A percentile compares a stretch with the other conserved stretches of the same genome.
Conservation (phyloP, 2,888 invertebrate genomes). For the Biston stratarius region DNA sequence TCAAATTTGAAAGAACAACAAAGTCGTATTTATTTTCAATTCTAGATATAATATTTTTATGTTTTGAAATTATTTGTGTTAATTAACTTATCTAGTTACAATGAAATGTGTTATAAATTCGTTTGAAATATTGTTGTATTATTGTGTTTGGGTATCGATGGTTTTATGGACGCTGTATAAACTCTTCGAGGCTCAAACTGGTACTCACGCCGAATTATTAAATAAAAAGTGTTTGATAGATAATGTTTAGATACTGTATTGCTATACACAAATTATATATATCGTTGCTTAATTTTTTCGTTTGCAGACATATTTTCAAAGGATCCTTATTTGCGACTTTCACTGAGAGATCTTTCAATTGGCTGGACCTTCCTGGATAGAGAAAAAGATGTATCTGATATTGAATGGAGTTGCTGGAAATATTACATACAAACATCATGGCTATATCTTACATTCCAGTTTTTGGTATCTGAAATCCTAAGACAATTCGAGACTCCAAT, state of each 20-base stretch:
- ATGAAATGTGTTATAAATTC: slow-evolving; percentile 58
- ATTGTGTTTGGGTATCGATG: slow-evolving; percentile 82
- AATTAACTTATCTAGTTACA: background rate
- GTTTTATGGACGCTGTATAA: slow-evolving; percentile 86
- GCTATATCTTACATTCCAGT: slow-evolving; percentile 86
- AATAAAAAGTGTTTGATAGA: background rate
- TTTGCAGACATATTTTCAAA: slow-evolving; percentile 68
- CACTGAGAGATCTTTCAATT: slow-evolving; percentile 79
- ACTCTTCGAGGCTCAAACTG: slow-evolving; percentile 80
- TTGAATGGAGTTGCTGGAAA: slow-evolving; percentile 90
- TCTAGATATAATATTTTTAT: background rate
- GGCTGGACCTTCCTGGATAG: slow-evolving; percentile 86
- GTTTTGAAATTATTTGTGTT: background rate
- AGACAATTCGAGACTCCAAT: slow-evolving; percentile 58
- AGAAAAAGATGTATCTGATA: slow-evolving; percentile 89
- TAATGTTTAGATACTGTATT: too few relatives aligned
- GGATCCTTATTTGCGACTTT: slow-evolving; percentile 51
- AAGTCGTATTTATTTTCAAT: background rate
- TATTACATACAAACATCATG: slow-evolving; percentile 80
- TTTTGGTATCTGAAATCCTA: slow-evolving; percentile 82
- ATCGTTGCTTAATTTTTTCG: slow-evolving; percentile 8
- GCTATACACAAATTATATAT: background rate
- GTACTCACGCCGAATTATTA: slow-evolving; percentile 61
- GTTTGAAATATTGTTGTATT: slow-evolving; percentile 78
- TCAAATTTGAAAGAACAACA: slow-evolving; percentile 33